phyloP scores from a whole-genome alignment of 1,140 invertebrate genomes.

The Coelopa frigida region DNA sequence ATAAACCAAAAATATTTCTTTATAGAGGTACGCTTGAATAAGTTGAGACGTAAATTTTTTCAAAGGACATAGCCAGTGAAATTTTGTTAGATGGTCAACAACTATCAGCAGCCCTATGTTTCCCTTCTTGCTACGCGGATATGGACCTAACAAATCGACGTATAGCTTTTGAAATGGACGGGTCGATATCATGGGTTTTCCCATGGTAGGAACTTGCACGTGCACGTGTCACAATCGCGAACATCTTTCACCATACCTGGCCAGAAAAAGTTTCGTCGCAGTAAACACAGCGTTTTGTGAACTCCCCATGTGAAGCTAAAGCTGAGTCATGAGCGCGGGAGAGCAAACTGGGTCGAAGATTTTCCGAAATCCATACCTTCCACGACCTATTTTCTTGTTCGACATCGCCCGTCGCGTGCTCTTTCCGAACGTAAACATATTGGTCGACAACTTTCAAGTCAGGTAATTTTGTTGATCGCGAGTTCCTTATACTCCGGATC shows the following conservation, averaged over 20 bases:
- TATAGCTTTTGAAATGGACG: slow-evolving; percentile 14
- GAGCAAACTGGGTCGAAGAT: neutral
- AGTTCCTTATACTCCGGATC: too few species aligned
- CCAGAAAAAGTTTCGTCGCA: slow-evolving; percentile 13
- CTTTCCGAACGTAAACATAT: too few species aligned
- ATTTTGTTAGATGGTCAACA: slow-evolving; percentile 11
- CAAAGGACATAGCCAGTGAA: slow-evolving; percentile 4
- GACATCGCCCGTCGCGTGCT: too few species aligned
- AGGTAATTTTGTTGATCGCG: too few species aligned
- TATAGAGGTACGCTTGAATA: slow-evolving; percentile 6
- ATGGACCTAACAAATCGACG: slow-evolving; percentile 15
- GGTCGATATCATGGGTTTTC: neutral
- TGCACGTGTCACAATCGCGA: slow-evolving; percentile 8
- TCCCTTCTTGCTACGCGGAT: slow-evolving; percentile 8
- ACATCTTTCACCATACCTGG: slow-evolving; percentile 7
- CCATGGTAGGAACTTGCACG: slow-evolving; percentile 12
- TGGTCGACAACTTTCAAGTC: too few species aligned
- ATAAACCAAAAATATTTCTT: slow-evolving; percentile 5
- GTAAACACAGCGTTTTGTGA: slow-evolving; percentile 11
- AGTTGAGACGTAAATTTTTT: slow-evolving; percentile 6
- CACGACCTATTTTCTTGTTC: too few species aligned
- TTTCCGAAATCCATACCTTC: slow-evolving; percentile 11
- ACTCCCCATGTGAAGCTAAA: slow-evolving; percentile 10
- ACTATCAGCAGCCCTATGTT: slow-evolving; percentile 12
- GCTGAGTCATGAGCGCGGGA: slow-evolving; percentile 4